A percentile compares a stretch with the other conserved stretches of the same genome.
Conservation (phyloP, 2,113 vertebrate species). For the Tringa solitaria region DNA sequence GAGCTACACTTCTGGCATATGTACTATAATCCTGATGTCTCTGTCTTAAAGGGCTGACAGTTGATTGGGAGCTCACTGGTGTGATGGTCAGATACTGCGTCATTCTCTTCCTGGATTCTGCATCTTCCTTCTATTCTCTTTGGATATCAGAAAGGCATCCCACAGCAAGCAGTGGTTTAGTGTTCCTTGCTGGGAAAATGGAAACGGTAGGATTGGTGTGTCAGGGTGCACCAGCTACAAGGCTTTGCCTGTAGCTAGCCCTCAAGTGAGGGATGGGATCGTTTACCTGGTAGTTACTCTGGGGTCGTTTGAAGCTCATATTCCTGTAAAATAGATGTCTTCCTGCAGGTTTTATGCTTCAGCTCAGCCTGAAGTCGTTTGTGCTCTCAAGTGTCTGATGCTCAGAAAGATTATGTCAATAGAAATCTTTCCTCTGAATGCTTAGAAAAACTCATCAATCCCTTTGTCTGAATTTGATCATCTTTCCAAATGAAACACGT, state of each 20-base stretch:
- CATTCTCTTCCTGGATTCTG: not conserved
- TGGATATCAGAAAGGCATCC: not conserved
- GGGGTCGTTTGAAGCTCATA: not conserved
- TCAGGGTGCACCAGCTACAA: not conserved
- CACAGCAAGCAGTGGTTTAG: not conserved
- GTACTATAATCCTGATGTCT: not conserved
- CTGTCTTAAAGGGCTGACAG: not conserved
- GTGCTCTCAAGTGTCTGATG: not conserved
- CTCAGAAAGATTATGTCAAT: not conserved
- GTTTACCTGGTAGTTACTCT: not conserved
- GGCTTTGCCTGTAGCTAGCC: not conserved
- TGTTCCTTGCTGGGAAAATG: not conserved
- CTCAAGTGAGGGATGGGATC: not conserved
- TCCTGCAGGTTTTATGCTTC: not conserved
- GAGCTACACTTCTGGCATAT: not conserved
- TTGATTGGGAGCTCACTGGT: not conserved
- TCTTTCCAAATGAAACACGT: not conserved
- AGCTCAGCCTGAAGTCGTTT: not conserved
- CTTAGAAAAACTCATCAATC: not conserved
- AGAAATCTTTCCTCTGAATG: not conserved
- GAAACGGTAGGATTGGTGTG: not conserved
- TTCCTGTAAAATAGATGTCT: not conserved
- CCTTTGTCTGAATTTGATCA: not conserved
- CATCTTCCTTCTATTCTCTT: not conserved
- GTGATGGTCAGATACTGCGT: not conserved